These are phyloP conservation scores for Calidris pygmaea DNA, from an alignment of 2,113 vertebrate genomes.

Conservation along the genomic window DNA sequence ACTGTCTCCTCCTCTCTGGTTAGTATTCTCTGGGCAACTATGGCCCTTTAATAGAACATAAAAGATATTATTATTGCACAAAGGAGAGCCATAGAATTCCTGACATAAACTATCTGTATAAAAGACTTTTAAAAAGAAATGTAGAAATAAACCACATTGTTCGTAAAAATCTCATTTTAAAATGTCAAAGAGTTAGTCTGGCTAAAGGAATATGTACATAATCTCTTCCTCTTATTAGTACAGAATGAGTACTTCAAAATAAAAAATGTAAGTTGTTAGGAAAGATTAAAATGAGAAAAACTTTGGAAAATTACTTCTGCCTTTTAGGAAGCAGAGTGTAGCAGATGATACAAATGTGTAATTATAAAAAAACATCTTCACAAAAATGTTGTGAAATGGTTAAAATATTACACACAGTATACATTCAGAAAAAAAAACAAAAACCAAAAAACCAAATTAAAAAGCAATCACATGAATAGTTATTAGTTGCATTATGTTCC, in stretches of 20 bases:
- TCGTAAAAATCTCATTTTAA: neutral
- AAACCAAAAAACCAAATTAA: neutral
- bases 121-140: neutral
- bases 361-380: neutral
- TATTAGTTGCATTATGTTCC: conserved; percentile 33
- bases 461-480: neutral
- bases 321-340: neutral
- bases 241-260: neutral
- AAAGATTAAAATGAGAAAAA: neutral
- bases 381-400: neutral
- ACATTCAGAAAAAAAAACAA: neutral
- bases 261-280: neutral
- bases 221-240: neutral
- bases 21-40: neutral
- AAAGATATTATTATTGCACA: neutral
- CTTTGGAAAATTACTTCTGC: neutral
- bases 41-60: neutral
- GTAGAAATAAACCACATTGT: neutral
- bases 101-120: neutral
- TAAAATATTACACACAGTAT: neutral
- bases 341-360: neutral
- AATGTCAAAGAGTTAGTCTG: neutral
- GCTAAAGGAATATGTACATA: neutral
- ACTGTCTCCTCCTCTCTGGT: neutral
- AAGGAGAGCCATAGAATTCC: neutral